Conservation (phyloP, 1,140 invertebrate species). For the Sminthurinus signatus region DNA sequence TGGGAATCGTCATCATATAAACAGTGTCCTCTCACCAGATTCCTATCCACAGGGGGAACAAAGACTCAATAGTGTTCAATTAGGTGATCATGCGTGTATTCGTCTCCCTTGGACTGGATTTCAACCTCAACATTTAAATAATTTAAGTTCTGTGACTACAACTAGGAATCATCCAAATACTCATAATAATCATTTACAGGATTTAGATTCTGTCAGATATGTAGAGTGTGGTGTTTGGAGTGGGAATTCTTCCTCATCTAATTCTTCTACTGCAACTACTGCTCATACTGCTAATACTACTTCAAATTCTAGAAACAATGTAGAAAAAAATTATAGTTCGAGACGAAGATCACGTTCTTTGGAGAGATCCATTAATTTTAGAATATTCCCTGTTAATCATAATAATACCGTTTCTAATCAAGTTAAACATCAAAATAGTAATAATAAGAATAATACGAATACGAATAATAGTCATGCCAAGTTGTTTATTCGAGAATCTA, state of each 20-base stretch:
- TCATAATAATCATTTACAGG: conserved; percentile 28
- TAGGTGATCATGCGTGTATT: conserved; percentile 39
- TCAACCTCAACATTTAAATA: conserved; percentile 27
- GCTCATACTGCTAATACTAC: too few relatives aligned
- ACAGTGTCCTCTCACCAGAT: conserved; percentile 1
- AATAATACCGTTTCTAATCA: conserved; percentile 19
- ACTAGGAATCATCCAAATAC: conserved; percentile 28
- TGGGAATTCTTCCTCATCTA: not conserved
- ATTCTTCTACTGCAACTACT: not conserved
- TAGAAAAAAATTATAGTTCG: too few relatives aligned
- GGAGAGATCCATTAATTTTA: conserved; percentile 41
- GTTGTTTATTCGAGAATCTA: not conserved
- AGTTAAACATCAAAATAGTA: conserved; percentile 7
- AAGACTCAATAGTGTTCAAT: conserved; percentile 39
- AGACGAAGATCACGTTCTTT: conserved; percentile 42
- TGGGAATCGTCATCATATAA: not conserved
- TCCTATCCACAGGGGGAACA: conserved; percentile 20
- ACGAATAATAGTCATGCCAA: not conserved
- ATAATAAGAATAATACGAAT: not conserved
- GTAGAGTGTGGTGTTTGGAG: conserved; percentile 29
- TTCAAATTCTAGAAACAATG: too few relatives aligned
- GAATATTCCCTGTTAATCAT: conserved; percentile 37
- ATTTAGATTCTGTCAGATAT: conserved; percentile 24
- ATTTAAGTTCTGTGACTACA: conserved; percentile 32
- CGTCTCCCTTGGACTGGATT: conserved; percentile 36